Percentiles rank a stretch among this genome's conserved stretches.
phyloP scores from a whole-genome alignment of 2,797 vertebrate species.

The Argyrosomus regius region DNA sequence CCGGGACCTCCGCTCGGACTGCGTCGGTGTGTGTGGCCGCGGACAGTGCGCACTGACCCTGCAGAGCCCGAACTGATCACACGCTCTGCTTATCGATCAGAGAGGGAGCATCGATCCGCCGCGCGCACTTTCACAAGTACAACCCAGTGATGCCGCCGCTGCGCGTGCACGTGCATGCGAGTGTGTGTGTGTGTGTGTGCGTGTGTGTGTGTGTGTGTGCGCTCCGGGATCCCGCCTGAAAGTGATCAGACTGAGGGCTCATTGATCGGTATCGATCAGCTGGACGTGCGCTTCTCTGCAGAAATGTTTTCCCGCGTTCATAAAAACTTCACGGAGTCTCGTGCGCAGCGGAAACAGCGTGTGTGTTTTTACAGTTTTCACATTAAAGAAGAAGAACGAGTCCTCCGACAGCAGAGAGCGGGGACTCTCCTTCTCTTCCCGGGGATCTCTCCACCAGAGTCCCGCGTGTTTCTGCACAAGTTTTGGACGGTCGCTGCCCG shows the following conservation, averaged over 20 bases:
- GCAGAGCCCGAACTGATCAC: slow-evolving; percentile 59
- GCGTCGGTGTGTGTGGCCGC: slow-evolving; percentile 41
- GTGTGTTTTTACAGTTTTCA: too few species aligned
- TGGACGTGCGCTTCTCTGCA: background rate
- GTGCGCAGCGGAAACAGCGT: too few species aligned
- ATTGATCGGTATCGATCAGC: slow-evolving; percentile 35
- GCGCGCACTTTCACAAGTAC: slow-evolving; percentile 55
- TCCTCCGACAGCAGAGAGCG: too few species aligned
- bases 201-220: background rate
- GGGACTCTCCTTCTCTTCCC: too few species aligned
- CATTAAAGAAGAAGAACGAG: too few species aligned
- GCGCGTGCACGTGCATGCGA: background rate
- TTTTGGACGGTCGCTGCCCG: too few species aligned
- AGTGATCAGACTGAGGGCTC: slow-evolving; percentile 28
- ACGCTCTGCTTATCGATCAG: slow-evolving; percentile 57
- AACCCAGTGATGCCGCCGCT: slow-evolving; percentile 37
- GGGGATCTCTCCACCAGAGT: too few species aligned
- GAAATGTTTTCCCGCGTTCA: background rate
- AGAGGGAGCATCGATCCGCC: slow-evolving; percentile 44
- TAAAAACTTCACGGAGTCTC: background rate
- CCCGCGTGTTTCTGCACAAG: too few species aligned
- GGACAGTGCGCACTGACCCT: slow-evolving; percentile 52
- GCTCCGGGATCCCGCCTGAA: slow-evolving; percentile 27
- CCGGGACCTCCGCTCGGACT: slow-evolving; percentile 59
- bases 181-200: slow-evolving; percentile 5